These are phyloP conservation scores for Hydractinia symbiolongicarpus DNA, from an alignment of 30 jellyfish, hydroid and myxozoan species.

Conservation along the genomic window DNA sequence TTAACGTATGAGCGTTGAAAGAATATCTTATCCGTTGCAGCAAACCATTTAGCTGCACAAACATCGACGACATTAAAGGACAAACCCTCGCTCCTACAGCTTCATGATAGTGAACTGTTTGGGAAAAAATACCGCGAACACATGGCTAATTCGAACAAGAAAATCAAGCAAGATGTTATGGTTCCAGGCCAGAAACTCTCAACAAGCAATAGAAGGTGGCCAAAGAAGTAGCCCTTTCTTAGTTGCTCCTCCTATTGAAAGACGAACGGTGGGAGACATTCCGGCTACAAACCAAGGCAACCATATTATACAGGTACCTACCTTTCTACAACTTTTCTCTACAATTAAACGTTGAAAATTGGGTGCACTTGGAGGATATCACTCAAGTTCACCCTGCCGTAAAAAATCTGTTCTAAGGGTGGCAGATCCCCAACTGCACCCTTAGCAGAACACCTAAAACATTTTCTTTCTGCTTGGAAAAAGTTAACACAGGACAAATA, in stretches of 20 bases:
- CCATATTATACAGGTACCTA: neutral
- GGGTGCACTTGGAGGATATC: slow-evolving; percentile 6
- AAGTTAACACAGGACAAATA: neutral
- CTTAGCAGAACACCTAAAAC: neutral
- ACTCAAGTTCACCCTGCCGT: slow-evolving; percentile 3
- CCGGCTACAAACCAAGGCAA: neutral
- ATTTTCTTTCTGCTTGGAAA: neutral
- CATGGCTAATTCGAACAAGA: neutral
- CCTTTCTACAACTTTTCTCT: neutral
- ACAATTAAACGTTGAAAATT: neutral
- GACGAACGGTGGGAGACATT: neutral
- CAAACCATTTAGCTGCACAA: too few species aligned
- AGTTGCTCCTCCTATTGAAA: neutral
- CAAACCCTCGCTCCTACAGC: neutral
- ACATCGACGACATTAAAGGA: too few species aligned
- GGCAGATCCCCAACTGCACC: neutral
- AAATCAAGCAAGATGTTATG: neutral
- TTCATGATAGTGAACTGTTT: neutral
- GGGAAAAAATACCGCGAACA: neutral
- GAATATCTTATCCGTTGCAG: too few species aligned
- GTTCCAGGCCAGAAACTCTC: neutral
- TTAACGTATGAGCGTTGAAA: too few species aligned
- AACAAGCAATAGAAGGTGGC: too few species aligned
- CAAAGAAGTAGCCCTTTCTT: neutral
- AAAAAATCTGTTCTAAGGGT: neutral